These are phyloP conservation scores for Lepidochitona cinerea DNA, from an alignment of 2,888 invertebrate genomes.

Conservation along the genomic window DNA sequence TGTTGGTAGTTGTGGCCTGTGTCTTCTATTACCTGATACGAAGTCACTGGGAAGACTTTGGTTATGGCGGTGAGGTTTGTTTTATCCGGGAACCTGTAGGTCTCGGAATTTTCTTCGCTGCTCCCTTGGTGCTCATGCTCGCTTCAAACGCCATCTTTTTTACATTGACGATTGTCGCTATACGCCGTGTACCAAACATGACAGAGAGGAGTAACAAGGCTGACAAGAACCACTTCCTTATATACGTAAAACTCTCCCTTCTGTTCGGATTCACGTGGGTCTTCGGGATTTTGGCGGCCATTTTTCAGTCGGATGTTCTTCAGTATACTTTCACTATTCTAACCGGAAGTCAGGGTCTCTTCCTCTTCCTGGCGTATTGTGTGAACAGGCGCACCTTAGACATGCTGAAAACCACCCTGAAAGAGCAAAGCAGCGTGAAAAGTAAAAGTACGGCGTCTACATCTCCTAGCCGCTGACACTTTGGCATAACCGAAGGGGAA, in stretches of 20 bases:
- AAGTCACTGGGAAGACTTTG: not conserved
- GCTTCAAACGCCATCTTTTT: not conserved
- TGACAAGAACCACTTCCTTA: not conserved
- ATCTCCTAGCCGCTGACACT: too few species aligned
- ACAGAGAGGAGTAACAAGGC: not conserved
- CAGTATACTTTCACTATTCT: not conserved
- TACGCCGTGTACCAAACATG: not conserved
- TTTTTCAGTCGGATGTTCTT: not conserved
- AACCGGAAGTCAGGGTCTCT: not conserved
- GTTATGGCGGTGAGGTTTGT: not conserved
- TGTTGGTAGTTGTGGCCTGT: not conserved
- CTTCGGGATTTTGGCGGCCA: not conserved
- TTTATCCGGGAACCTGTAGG: not conserved
- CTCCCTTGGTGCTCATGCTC: not conserved
- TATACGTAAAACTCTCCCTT: not conserved
- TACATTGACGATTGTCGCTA: not conserved
- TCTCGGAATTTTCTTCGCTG: not conserved
- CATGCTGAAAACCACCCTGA: not conserved
- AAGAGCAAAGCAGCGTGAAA: not conserved
- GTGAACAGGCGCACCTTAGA: not conserved
- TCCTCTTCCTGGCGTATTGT: not conserved
- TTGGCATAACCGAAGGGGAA: too few species aligned
- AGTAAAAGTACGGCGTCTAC: too few species aligned
- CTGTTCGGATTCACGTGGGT: conserved; percentile 1
- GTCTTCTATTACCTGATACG: not conserved